Percentiles rank a stretch among this genome's conserved stretches.
Evolutionary conservation across 2,113 vertebrate genomes (phyloP).

Genomic region (Neogobius melanostomus): DNA sequence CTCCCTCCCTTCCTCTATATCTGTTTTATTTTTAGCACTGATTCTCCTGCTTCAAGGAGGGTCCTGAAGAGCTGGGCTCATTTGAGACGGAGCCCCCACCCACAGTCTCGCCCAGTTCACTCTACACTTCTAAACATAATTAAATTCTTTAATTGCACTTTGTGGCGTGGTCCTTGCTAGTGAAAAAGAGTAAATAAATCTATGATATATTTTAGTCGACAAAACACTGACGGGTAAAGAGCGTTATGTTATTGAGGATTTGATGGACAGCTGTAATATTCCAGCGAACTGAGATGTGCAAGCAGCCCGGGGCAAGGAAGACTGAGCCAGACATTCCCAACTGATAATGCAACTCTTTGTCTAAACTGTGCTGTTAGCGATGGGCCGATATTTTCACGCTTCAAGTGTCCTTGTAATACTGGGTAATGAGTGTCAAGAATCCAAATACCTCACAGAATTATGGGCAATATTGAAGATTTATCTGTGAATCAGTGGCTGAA

Average conservation of each 20-base stretch:
- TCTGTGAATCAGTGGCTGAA: slow-evolving; percentile 46
- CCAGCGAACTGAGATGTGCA: slow-evolving; percentile 69
- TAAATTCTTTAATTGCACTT: too few relatives aligned
- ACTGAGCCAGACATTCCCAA: slow-evolving; percentile 52
- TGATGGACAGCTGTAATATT: slow-evolving; percentile 78
- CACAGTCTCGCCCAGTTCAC: too few relatives aligned
- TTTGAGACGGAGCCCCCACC: too few relatives aligned
- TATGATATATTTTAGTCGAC: too few relatives aligned
- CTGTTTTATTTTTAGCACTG: too few relatives aligned
- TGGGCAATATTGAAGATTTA: slow-evolving; percentile 47
- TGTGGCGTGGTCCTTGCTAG: too few relatives aligned
- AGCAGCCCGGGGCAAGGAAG: slow-evolving; percentile 54
- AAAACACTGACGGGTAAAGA: too few relatives aligned
- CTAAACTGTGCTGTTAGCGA: slow-evolving; percentile 52
- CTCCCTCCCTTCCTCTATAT: too few relatives aligned
- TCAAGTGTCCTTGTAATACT: slow-evolving; percentile 70
- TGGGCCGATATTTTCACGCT: slow-evolving; percentile 68
- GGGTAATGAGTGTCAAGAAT: slow-evolving; percentile 69
- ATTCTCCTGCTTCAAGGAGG: too few relatives aligned
- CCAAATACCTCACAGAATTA: slow-evolving; percentile 65
- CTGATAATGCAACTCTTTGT: slow-evolving; percentile 73
- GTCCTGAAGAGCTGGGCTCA: too few relatives aligned
- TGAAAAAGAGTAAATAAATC: too few relatives aligned
- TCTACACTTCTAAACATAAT: too few relatives aligned
- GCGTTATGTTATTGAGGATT: slow-evolving; percentile 48